phyloP scores from a whole-genome alignment of 2,113 vertebrate species.

The Peucedramus taeniatus region DNA sequence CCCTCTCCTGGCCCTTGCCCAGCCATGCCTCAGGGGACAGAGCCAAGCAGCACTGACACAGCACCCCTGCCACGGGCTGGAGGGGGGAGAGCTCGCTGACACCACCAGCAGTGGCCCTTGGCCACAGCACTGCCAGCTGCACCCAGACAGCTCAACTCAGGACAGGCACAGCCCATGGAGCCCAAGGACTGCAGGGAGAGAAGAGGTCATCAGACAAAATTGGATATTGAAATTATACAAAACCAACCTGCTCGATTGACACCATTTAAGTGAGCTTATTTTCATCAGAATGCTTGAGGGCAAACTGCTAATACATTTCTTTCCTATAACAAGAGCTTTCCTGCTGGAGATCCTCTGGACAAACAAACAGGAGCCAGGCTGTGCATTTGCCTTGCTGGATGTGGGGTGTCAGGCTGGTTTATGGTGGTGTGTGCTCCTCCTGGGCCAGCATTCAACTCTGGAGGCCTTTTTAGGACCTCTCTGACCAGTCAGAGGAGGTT shows the following conservation, averaged over 20 bases:
- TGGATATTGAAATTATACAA: neutral
- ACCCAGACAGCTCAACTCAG: neutral
- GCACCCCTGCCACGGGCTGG: neutral
- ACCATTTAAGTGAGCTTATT: neutral
- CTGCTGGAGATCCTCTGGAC: neutral
- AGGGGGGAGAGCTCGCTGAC: neutral
- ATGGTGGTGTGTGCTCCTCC: neutral
- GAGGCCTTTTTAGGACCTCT: neutral
- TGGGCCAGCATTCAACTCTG: neutral
- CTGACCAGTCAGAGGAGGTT: neutral
- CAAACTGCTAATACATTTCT: neutral
- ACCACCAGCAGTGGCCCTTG: accelerated
- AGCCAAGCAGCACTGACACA: neutral
- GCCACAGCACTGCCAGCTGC: neutral
- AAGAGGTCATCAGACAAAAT: neutral
- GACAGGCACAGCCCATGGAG: neutral
- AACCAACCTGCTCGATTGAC: neutral
- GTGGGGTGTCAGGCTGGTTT: neutral
- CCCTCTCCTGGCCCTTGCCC: neutral
- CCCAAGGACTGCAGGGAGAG: neutral
- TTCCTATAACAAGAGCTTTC: neutral
- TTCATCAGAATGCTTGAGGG: neutral
- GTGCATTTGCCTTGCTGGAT: neutral
- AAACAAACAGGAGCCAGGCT: neutral
- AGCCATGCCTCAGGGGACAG: neutral